phyloP scores from a whole-genome alignment of 2,797 vertebrate species.

The Centroberyx gerrardi region DNA sequence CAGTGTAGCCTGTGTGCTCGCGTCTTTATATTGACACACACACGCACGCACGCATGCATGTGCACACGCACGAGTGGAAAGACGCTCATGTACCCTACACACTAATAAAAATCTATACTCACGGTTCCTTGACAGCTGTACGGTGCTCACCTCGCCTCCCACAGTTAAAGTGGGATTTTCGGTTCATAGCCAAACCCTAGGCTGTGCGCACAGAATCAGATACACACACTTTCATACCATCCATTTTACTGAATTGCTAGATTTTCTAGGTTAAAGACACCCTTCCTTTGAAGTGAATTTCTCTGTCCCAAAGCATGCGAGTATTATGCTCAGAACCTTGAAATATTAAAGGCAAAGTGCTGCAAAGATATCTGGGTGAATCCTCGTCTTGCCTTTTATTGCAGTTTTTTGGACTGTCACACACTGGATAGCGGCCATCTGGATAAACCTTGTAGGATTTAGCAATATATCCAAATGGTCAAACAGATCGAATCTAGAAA shows the following conservation, averaged over 20 bases:
- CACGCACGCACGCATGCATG: constrained; percentile 11
- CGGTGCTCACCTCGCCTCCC: constrained; percentile 7
- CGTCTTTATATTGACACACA: constrained; percentile 45
- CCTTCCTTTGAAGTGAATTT: constrained; percentile 70
- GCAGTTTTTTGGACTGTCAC: constrained; percentile 12
- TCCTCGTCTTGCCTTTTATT: constrained; percentile 52
- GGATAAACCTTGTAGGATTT: constrained; percentile 63
- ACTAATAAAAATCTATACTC: not conserved
- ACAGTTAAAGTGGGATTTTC: constrained; percentile 5
- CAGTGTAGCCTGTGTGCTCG: constrained; percentile 47
- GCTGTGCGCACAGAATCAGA: constrained; percentile 42
- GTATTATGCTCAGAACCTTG: constrained; percentile 72
- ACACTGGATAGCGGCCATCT: constrained; percentile 57
- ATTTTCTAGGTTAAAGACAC: constrained; percentile 75
- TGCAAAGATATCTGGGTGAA: constrained; percentile 58
- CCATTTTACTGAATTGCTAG: constrained; percentile 63
- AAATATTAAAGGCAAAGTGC: constrained; percentile 72
- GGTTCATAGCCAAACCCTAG: constrained; percentile 20
- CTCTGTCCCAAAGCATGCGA: constrained; percentile 69
- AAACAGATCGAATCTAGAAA: constrained; percentile 63
- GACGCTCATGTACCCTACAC: not conserved
- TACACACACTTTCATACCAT: constrained; percentile 46
- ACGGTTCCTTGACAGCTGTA: not conserved
- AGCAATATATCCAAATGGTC: constrained; percentile 61
- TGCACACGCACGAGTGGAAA: not conserved